phyloP scores from a whole-genome alignment of 2,113 vertebrate genomes.

The Callopanchax toddi region DNA sequence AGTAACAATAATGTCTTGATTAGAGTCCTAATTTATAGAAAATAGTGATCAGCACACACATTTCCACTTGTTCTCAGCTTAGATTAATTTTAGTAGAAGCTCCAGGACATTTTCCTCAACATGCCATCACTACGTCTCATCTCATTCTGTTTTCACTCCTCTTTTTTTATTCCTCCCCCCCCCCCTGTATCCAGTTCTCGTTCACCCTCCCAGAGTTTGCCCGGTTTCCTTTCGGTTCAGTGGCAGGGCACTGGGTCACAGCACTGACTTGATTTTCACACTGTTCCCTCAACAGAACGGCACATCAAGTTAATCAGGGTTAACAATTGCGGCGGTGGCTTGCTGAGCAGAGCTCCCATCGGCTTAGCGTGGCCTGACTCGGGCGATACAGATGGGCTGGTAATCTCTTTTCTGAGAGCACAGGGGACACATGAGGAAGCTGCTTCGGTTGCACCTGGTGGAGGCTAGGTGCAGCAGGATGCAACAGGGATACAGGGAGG shows the following conservation, averaged over 20 bases:
- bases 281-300: conserved; percentile 69
- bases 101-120: conserved; percentile 17
- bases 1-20: not conserved
- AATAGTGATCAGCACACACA: conserved; percentile 3
- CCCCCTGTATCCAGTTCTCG: conserved; percentile 18
- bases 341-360: conserved; percentile 71
- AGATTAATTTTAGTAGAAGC: conserved; percentile 8
- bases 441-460: conserved; percentile 1
- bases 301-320: conserved; percentile 84
- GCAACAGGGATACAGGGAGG: not conserved
- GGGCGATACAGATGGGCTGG: conserved; percentile 75
- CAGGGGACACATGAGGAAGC: conserved; percentile 23
- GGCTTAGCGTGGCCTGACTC: conserved; percentile 66
- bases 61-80: conserved; percentile 21
- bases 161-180: conserved; percentile 6
- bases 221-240: conserved; percentile 71
- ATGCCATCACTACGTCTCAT: not conserved
- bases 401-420: conserved; percentile 66
- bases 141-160: conserved; percentile 17
- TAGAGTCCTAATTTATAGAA: conserved; percentile 12
- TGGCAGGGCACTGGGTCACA: conserved; percentile 76
- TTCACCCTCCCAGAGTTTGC: conserved; percentile 53
- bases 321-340: conserved; percentile 75
- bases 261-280: conserved; percentile 78
- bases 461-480: not conserved